Conservation (phyloP, 2,888 invertebrate species). For the Cryptocephalus moraei region DNA sequence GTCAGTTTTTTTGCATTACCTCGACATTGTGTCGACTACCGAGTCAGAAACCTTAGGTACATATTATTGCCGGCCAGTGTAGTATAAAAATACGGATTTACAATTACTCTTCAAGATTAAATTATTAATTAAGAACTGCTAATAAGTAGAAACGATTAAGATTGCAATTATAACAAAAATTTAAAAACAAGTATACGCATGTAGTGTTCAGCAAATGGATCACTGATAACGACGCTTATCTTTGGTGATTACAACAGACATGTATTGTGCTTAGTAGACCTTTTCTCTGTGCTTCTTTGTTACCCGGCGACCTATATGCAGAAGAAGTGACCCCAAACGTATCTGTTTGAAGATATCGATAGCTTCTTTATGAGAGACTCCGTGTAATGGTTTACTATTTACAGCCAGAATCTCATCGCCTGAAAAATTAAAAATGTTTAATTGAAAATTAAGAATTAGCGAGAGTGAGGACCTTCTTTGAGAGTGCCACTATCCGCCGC, state of each 20-base stretch:
- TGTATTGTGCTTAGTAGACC: conserved; percentile 15
- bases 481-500: conserved; percentile 75
- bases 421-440: conserved; percentile 28
- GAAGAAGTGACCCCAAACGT: conserved; percentile 62
- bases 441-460: background rate
- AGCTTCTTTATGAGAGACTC: conserved; percentile 69
- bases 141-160: too few relatives aligned
- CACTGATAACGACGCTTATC: background rate
- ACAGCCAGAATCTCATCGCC: conserved; percentile 76
- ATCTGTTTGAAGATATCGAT: conserved; percentile 72
- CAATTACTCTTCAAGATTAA: too few relatives aligned
- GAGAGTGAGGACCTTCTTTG: conserved; percentile 61
- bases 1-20: too few relatives aligned
- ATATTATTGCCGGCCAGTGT: too few relatives aligned
- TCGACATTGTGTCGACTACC: too few relatives aligned
- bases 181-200: background rate
- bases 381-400: conserved; percentile 67
- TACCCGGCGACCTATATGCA: conserved; percentile 55
- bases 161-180: too few relatives aligned
- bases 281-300: conserved; percentile 31
- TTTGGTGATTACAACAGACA: background rate
- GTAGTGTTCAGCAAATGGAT: background rate
- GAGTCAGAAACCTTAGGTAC: too few relatives aligned
- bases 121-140: too few relatives aligned
- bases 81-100: too few relatives aligned